Conservation (phyloP, 2,888 invertebrate genomes). For the Trimorus sp. region DNA sequence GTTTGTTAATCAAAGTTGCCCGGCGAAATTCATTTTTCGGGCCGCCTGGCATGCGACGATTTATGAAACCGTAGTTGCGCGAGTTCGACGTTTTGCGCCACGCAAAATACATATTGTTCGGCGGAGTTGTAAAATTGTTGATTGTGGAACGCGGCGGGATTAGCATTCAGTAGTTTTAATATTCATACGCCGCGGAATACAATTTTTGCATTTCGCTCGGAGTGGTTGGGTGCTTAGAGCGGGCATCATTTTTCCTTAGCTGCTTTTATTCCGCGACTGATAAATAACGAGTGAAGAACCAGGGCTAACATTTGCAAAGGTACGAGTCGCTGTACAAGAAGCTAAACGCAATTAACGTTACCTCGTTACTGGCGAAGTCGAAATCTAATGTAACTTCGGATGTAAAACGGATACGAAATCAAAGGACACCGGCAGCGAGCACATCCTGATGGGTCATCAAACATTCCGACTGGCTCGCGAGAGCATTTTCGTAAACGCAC, state of each 20-base stretch:
- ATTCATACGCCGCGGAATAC: too few species aligned
- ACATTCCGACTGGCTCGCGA: conserved; percentile 57
- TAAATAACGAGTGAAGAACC: conserved; percentile 29
- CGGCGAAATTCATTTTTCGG: conserved; percentile 7
- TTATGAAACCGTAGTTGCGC: too few species aligned
- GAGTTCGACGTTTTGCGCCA: too few species aligned
- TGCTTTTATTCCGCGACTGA: conserved; percentile 17
- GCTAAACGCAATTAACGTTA: conserved; percentile 55
- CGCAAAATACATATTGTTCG: too few species aligned
- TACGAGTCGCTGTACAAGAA: conserved; percentile 38
- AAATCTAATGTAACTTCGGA: conserved; percentile 50
- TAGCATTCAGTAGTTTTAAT: too few species aligned
- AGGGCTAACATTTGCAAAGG: conserved; percentile 33
- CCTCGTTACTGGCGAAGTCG: conserved; percentile 47
- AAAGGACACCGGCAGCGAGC: conserved; percentile 44
- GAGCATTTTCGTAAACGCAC: conserved; percentile 49
- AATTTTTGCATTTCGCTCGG: too few species aligned
- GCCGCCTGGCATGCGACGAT: too few species aligned
- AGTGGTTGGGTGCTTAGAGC: too few species aligned
- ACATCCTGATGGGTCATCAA: conserved; percentile 62
- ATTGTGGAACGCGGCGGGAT: too few species aligned
- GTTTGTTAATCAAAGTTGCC: conserved; percentile 23
- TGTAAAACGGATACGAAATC: conserved; percentile 42
- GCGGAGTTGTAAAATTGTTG: too few species aligned
- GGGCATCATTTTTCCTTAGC: neutral